Conservation (phyloP, 2,888 invertebrate species). For the Oligia fasciuncula region DNA sequence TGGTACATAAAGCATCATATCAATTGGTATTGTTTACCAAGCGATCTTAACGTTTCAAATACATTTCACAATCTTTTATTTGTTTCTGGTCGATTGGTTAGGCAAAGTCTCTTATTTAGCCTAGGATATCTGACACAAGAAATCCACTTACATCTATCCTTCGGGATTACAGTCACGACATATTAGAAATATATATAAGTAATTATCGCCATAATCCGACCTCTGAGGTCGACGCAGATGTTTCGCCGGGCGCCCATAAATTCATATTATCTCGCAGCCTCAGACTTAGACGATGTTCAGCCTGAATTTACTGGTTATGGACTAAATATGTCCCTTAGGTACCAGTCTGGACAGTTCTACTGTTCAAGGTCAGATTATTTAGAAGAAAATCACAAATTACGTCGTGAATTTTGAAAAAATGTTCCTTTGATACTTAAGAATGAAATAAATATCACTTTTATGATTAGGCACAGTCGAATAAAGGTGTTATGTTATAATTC, state of each 20-base stretch:
- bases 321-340: slow-evolving; percentile 42
- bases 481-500: slow-evolving; percentile 7
- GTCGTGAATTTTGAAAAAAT: neutral
- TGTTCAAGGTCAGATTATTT: slow-evolving; percentile 17
- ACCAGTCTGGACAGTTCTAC: slow-evolving; percentile 4
- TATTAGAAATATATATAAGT: slow-evolving; percentile 44
- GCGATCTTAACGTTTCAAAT: neutral
- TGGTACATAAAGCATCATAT: neutral
- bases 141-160: neutral
- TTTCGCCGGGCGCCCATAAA: slow-evolving; percentile 44
- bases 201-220: slow-evolving; percentile 50
- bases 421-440: slow-evolving; percentile 8
- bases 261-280: slow-evolving; percentile 46
- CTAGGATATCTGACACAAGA: neutral
- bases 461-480: neutral
- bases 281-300: slow-evolving; percentile 17
- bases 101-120: neutral
- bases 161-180: slow-evolving; percentile 4
- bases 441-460: slow-evolving; percentile 18
- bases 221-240: slow-evolving; percentile 40
- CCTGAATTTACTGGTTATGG: slow-evolving; percentile 40
- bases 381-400: slow-evolving; percentile 19
- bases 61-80: neutral
- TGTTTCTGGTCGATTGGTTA: neutral
- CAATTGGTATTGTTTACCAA: neutral